Base-by-base conservation (phyloP, 2,888 invertebrate species). In the Drosophila nigricruria region DNA sequence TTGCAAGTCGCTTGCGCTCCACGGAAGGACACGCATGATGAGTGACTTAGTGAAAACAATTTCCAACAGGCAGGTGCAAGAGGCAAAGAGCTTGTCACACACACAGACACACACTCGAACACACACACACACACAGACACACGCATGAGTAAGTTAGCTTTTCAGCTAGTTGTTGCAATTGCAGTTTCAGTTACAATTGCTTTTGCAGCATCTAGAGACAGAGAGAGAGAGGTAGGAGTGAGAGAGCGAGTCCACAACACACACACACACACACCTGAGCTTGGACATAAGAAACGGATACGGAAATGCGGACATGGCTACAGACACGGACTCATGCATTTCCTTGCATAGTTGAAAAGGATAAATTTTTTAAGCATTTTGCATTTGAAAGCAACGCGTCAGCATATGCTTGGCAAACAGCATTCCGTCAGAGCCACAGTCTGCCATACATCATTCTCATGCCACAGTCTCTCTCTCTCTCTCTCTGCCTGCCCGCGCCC, bases 41-140 rank as follows among this genome's bases (percentile, higher is more conserved):
- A 73, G 82, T 76, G 88, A 82, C 82, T 83, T 82, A 68, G 78
- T 73, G 64, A 71, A 82, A 84, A 84, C 78, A 78, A 84, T 87
- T 80, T 80, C 71, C 20, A 56, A 53, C 69, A 58, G 61, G 47
- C 60, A 67, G 56, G 63, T 61, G 71, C 40, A 60, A 50, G 49
- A 56, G 42, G 38, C 25, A 52, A 58, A 36, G 12, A 42, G 16
- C 34, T 23, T 58, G 27, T 53, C 40, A 43, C 52, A 63, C 49
- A 27, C 45, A 53, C 53, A 49, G 25, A 49, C 45, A 47, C 18
- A 57, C 20, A 34, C 3, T 52, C 30, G 49, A 23, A 52, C 9
- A 54, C 34, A 40, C 12, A 36, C 20, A 32, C 12, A 40, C 18
- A 45, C 25, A 9, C 3, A 18, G 2, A 20, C 1, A 6, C 23